These are phyloP conservation scores for Potamarius usumacintae DNA, from an alignment of 2,113 vertebrate genomes.

Conservation along the genomic window DNA sequence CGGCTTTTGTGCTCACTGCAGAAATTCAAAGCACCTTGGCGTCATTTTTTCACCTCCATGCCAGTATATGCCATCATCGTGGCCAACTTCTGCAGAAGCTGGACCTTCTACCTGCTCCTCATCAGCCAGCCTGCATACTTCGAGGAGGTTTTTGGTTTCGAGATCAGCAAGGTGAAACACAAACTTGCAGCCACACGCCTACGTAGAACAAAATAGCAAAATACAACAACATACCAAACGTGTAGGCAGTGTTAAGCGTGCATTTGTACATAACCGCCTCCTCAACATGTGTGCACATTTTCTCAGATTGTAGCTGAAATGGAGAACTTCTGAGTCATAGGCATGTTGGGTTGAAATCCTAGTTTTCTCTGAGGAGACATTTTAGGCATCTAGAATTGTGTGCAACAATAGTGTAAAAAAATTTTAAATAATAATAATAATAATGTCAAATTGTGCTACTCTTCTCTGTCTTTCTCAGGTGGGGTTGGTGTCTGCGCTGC, in stretches of 20 bases:
- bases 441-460: not conserved
- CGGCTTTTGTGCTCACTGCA: constrained; percentile 60
- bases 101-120: constrained; percentile 92
- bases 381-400: not conserved
- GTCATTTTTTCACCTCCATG: constrained; percentile 91
- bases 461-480: constrained; percentile 68
- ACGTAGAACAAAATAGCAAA: not conserved
- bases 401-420: too few species aligned
- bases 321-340: constrained; percentile 22
- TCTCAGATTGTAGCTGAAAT: constrained; percentile 22
- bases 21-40: constrained; percentile 92
- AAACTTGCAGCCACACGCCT: not conserved
- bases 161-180: constrained; percentile 86
- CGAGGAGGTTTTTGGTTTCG: constrained; percentile 90
- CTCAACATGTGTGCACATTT: constrained; percentile 24
- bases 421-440: too few species aligned
- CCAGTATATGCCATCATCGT: constrained; percentile 93
- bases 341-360: not conserved
- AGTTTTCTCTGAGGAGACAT: not conserved
- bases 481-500: constrained; percentile 86
- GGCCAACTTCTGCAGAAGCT: constrained; percentile 92
- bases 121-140: constrained; percentile 93
- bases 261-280: constrained; percentile 30
- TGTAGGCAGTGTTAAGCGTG: constrained; percentile 31
- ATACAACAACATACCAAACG: constrained; percentile 19